Conservation (phyloP, 53 echinoderm and acorn worm genomes). For the Paelopatides confundens region DNA sequence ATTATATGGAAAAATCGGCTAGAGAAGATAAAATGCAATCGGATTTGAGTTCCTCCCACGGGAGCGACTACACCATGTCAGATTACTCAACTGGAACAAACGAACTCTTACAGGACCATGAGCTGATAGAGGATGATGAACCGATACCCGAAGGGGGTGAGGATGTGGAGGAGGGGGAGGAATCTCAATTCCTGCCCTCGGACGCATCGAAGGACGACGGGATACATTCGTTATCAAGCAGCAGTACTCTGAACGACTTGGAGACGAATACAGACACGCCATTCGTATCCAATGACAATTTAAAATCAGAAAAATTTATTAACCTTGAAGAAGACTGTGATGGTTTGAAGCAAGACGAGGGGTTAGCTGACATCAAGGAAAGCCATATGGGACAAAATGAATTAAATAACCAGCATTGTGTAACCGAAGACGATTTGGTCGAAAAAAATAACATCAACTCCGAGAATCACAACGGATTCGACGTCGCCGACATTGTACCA, state of each 20-base stretch:
- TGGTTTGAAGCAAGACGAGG: background rate
- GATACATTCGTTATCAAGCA: conserved; percentile 39
- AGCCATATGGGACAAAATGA: background rate
- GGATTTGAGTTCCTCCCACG: conserved; percentile 1
- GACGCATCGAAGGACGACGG: conserved; percentile 33
- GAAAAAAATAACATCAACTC: conserved; percentile 13
- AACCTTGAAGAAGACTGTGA: background rate
- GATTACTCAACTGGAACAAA: conserved; percentile 22
- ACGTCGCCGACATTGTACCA: background rate
- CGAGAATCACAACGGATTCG: background rate
- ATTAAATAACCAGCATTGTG: background rate
- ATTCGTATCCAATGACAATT: background rate
- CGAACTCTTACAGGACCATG: background rate
- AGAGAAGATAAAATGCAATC: conserved; percentile 9
- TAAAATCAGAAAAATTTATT: too few species aligned
- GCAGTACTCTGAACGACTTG: conserved; percentile 7
- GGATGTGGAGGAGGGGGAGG: background rate
- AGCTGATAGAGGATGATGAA: background rate
- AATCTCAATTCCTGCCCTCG: background rate
- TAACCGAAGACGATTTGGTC: background rate
- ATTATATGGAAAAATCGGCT: conserved; percentile 5
- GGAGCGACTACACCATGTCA: background rate
- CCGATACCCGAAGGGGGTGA: background rate
- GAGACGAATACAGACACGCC: background rate
- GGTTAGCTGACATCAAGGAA: background rate